Percentiles rank a stretch among this genome's conserved stretches.
Evolutionary conservation across 2,113 vertebrate genomes (phyloP).

Genomic region (Barnardius zonarius): DNA sequence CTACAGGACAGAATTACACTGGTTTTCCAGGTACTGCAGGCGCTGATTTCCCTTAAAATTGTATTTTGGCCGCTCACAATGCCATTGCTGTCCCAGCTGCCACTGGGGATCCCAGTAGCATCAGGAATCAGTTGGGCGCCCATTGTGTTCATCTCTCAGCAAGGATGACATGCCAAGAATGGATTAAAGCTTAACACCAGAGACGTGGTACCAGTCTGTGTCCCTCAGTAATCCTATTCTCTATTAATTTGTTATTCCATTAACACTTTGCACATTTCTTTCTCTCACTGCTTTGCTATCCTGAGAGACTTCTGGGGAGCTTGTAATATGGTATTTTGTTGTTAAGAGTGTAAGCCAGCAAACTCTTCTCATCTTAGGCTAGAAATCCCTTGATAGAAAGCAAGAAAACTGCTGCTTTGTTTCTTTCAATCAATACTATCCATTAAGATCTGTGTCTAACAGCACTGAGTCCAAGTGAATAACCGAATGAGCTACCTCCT

Average conservation of each 20-base stretch:
- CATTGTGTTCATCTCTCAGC: neutral
- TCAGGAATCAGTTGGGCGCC: neutral
- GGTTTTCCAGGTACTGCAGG: neutral
- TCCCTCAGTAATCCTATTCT: slow-evolving; percentile 6
- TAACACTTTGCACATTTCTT: slow-evolving; percentile 36
- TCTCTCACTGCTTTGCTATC: neutral
- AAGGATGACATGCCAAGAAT: neutral
- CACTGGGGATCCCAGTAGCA: neutral
- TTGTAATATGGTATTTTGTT: slow-evolving; percentile 33
- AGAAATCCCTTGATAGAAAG: slow-evolving; percentile 33
- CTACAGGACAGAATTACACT: neutral
- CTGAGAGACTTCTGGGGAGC: slow-evolving; percentile 15
- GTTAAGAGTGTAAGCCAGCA: neutral
- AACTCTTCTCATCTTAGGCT: slow-evolving; percentile 29
- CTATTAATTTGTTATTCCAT: slow-evolving; percentile 48
- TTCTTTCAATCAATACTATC: slow-evolving; percentile 67
- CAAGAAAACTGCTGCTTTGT: slow-evolving; percentile 48
- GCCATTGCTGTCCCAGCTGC: neutral
- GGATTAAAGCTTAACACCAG: neutral
- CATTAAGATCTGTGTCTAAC: slow-evolving; percentile 66
- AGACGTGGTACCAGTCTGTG: neutral
- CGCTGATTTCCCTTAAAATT: neutral
- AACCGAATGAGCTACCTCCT: slow-evolving; percentile 45
- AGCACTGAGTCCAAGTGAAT: slow-evolving; percentile 32
- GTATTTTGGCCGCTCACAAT: neutral